Percentiles rank a stretch among this genome's conserved stretches.
phyloP scores from a whole-genome alignment of 2,797 vertebrate genomes.

The Danionella dracula region DNA sequence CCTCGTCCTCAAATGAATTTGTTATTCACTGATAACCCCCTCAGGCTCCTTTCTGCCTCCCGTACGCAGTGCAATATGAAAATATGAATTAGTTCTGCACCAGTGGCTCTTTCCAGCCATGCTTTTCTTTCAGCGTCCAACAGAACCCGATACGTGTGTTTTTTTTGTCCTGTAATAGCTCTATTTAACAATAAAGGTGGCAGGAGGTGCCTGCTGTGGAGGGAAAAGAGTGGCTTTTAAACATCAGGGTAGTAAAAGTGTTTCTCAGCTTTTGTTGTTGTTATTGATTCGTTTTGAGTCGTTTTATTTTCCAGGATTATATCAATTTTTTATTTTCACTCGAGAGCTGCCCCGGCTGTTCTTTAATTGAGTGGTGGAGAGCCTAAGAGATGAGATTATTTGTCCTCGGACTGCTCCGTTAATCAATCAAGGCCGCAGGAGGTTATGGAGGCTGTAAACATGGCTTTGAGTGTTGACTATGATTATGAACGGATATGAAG shows the following conservation, averaged over 20 bases:
- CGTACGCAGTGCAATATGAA: constrained; percentile 52
- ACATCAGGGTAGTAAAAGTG: no score
- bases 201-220: no score
- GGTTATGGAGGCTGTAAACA: constrained; percentile 51
- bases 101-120: constrained; percentile 41
- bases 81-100: constrained; percentile 65
- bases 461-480: constrained; percentile 48
- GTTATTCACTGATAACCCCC: constrained; percentile 58
- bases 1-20: constrained; percentile 57
- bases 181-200: no score
- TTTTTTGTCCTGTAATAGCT: no score
- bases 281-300: no score
- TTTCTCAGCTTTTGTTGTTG: no score
- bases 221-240: no score
- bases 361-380: neutral
- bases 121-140: constrained; percentile 40
- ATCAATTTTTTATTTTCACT: no score
- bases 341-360: no score
- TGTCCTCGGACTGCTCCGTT: constrained; percentile 33
- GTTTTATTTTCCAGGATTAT: no score
- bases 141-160: no score
- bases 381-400: neutral
- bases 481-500: constrained; percentile 55
- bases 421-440: constrained; percentile 53
- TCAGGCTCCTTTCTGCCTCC: constrained; percentile 42